Evolutionary conservation across 1,140 invertebrate species (phyloP).

Genomic region (Drosophila seguyi): DNA sequence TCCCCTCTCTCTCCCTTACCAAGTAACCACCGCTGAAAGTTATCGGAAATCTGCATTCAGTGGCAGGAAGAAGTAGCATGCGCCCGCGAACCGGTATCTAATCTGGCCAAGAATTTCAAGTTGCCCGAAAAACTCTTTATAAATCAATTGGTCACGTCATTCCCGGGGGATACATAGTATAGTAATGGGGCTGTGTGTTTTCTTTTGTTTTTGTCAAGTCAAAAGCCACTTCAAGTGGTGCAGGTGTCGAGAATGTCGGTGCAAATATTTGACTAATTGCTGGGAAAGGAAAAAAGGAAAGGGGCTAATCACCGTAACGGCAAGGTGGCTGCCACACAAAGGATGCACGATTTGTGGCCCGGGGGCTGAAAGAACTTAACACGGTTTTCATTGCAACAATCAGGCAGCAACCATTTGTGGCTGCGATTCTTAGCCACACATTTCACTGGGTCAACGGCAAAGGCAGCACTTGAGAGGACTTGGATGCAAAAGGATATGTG

Average conservation of each 20-base stretch:
- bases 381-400: constrained; percentile 77
- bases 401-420: constrained; percentile 59
- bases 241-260: constrained; percentile 31
- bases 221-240: constrained; percentile 26
- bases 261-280: constrained; percentile 49
- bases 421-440: constrained; percentile 23
- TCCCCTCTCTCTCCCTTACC: background rate
- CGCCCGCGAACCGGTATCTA: constrained; percentile 15
- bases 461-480: constrained; percentile 36
- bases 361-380: constrained; percentile 76
- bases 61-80: background rate
- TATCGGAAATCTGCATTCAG: constrained; percentile 39
- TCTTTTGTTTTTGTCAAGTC: constrained; percentile 4
- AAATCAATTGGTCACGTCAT: constrained; percentile 39
- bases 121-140: constrained; percentile 25
- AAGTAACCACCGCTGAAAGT: background rate
- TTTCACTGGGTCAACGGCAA: constrained; percentile 70
- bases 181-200: constrained; percentile 19
- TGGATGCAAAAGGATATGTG: constrained; percentile 10
- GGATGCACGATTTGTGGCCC: constrained; percentile 33
- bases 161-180: constrained; percentile 11
- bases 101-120: constrained; percentile 35
- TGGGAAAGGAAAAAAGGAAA: background rate
- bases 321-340: constrained; percentile 41
- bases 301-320: constrained; percentile 53